phyloP scores from a whole-genome alignment of 2,797 vertebrate species.

The Dipus sagitta region DNA sequence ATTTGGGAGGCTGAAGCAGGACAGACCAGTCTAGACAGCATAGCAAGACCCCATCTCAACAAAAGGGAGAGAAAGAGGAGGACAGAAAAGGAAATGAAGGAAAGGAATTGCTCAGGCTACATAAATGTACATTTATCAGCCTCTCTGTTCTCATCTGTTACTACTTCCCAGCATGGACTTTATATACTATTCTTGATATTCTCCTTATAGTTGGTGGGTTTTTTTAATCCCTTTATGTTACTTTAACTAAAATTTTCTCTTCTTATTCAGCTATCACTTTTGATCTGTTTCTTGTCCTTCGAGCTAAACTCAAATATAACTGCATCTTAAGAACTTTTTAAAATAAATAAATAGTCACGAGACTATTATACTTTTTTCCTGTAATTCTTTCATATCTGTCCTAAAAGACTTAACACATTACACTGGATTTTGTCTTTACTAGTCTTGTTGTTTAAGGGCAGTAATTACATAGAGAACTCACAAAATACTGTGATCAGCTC shows the following conservation, averaged over 20 bases:
- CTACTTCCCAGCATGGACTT: too few species aligned
- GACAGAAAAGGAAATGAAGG: neutral
- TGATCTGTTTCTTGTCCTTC: neutral
- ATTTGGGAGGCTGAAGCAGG: neutral
- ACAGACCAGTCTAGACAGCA: neutral
- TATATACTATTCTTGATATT: neutral
- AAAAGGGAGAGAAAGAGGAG: neutral
- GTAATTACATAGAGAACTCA: neutral
- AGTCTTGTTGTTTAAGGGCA: neutral
- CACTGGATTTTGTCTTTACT: neutral
- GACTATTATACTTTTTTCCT: neutral
- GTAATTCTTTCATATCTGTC: neutral
- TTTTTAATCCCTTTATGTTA: neutral
- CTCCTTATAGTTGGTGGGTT: neutral
- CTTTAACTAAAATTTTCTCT: neutral
- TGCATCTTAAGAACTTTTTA: neutral
- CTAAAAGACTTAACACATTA: neutral
- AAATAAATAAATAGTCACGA: neutral
- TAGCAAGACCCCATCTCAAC: neutral
- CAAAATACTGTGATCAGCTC: neutral
- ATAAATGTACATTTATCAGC: neutral
- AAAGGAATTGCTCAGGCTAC: neutral
- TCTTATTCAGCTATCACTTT: neutral
- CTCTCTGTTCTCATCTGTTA: conserved; percentile 5
- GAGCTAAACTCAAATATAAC: neutral